Evolutionary conservation across 2,113 vertebrate species (phyloP).

Genomic region (Nothocercus julius): DNA sequence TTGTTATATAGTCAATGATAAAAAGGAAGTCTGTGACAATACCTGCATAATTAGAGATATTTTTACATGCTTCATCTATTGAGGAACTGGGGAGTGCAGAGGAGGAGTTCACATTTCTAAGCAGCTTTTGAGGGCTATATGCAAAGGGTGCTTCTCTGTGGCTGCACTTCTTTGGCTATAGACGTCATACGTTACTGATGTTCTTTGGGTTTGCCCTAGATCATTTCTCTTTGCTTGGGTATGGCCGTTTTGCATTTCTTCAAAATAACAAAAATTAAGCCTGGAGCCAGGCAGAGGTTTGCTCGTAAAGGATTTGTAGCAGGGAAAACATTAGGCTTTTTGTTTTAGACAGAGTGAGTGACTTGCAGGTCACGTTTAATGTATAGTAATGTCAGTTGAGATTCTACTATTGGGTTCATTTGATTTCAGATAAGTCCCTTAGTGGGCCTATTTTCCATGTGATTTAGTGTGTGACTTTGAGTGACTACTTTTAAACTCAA

Average conservation of each 20-base stretch:
- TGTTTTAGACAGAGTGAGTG: background rate
- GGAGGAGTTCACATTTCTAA: too few species aligned
- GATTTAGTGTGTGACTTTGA: background rate
- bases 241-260: background rate
- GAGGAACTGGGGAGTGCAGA: background rate
- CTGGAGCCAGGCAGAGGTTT: background rate
- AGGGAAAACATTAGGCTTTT: background rate
- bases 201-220: background rate
- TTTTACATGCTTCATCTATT: background rate
- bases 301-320: background rate
- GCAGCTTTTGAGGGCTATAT: background rate
- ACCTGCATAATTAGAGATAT: background rate
- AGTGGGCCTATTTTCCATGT: rapidly evolving
- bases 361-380: background rate
- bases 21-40: background rate
- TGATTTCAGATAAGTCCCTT: background rate
- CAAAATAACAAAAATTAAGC: background rate
- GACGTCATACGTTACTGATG: background rate
- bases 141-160: too few species aligned
- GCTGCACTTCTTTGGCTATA: background rate
- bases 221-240: too few species aligned
- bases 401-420: background rate
- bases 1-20: background rate
- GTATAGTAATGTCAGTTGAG: background rate
- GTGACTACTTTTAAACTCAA: background rate